Evolutionary conservation across 2,888 invertebrate genomes (phyloP), one percentile per base, ranked within the genome.

Genomic region (Meiosimyza platycephala): DNA sequence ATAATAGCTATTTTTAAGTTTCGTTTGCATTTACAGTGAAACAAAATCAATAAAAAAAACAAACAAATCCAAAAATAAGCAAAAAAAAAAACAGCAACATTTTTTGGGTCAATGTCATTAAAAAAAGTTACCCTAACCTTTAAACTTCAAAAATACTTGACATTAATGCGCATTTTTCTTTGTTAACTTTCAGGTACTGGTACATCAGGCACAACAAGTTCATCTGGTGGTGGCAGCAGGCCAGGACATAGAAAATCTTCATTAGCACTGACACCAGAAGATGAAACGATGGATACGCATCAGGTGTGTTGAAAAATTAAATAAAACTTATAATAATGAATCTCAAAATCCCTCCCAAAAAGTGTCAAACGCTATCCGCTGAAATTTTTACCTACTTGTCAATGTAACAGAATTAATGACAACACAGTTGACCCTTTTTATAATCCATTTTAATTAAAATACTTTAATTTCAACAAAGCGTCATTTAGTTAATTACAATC

Each of bases 231-330:
- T 73, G 91, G 87, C 71, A 84, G 87, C 75, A 82, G 90, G 84
- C 88, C 90, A 2, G 90, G 91, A 71, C 88, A 89, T 79, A 89
- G 92, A 78, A 92, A 92, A 83, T 92, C 92, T 78, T 93, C 92
- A 28, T 88, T 92, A 71, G 92, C 92, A 51, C 88, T 92, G 71
- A 93, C 92, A 71, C 92, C 92, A 3, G 92, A 93, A 85, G 92
- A 93, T 85, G 92, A 93, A 83, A 90, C 92, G 16, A 87, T 92
- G 81, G 92, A 93, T 83, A 88, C 90, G 84, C 88, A 91, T 86
- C 89, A 91, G 88, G 92, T 92, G 89, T 91, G 91, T 90, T 62
- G 4, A 62, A 3, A 55, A 64, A 28, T 28, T 74, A 72, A 62
- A 68, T 73, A 71, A 28, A 12, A 59, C 12, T 16, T 59, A 18